Percentiles rank a stretch among this genome's conserved stretches.
These are phyloP conservation scores for Enteromius mattozi DNA, from an alignment of 2,797 vertebrate species.

Conservation along the genomic window DNA sequence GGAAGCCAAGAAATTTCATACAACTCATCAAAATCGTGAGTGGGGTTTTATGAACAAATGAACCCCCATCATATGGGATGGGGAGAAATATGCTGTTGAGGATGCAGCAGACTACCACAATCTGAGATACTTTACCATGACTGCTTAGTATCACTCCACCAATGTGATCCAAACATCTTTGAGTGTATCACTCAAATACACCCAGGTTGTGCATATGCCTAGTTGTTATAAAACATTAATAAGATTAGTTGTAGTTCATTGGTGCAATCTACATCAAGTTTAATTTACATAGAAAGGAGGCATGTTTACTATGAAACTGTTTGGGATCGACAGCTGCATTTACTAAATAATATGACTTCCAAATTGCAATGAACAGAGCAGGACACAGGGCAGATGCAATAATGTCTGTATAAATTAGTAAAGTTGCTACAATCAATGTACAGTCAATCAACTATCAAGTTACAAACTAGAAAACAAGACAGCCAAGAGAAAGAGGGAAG, in stretches of 20 bases:
- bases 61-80: not conserved
- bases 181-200: not conserved
- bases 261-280: not conserved
- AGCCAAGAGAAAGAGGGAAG: not conserved
- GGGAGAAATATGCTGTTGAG: not conserved
- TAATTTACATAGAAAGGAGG: not conserved
- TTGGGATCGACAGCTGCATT: not conserved
- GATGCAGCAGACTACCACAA: not conserved
- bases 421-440: not conserved
- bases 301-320: not conserved
- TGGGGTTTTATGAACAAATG: not conserved
- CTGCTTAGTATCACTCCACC: not conserved
- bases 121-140: not conserved
- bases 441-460: not conserved
- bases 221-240: not conserved
- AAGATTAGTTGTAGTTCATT: not conserved
- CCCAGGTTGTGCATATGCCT: not conserved
- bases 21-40: not conserved
- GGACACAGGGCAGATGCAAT: not conserved
- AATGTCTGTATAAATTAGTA: constrained; percentile 12
- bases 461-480: not conserved
- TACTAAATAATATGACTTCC: not conserved
- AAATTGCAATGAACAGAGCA: not conserved
- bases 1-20: not conserved
- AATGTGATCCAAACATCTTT: not conserved